Evolutionary conservation across 2,797 vertebrate species (phyloP).

Genomic region (Esox lucius): DNA sequence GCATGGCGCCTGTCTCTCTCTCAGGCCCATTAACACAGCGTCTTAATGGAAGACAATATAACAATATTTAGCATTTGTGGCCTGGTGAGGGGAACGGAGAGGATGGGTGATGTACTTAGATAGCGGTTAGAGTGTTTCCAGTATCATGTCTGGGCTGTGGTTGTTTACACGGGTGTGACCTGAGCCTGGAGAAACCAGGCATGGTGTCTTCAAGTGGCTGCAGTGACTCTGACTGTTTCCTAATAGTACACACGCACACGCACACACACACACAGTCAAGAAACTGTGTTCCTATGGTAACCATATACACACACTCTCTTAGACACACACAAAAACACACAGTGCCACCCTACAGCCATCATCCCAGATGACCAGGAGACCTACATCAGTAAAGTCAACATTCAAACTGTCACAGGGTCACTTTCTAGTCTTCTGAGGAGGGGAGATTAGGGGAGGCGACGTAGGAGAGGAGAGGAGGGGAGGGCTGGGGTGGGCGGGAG

Average conservation of each 20-base stretch:
- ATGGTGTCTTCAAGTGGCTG: background rate
- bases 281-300: background rate
- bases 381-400: background rate
- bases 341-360: background rate
- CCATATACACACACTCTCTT: background rate
- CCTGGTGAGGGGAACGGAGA: constrained; percentile 51
- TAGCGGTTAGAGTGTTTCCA: constrained; percentile 43
- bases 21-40: constrained; percentile 72
- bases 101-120: constrained; percentile 30
- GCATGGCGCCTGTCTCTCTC: constrained; percentile 69
- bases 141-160: constrained; percentile 41
- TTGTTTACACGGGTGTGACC: constrained; percentile 31
- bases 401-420: too few relatives aligned
- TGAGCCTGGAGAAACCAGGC: constrained; percentile 20
- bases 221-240: background rate
- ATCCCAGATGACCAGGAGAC: background rate
- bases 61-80: constrained; percentile 76
- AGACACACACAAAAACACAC: constrained; percentile 8
- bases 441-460: too few relatives aligned
- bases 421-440: too few relatives aligned
- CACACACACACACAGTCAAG: background rate
- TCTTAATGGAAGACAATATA: constrained; percentile 79
- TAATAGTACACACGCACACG: background rate
- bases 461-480: too few relatives aligned
- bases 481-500: background rate